phyloP scores from a whole-genome alignment of 2,888 invertebrate genomes.

The Pachycephus smyrnensis region DNA sequence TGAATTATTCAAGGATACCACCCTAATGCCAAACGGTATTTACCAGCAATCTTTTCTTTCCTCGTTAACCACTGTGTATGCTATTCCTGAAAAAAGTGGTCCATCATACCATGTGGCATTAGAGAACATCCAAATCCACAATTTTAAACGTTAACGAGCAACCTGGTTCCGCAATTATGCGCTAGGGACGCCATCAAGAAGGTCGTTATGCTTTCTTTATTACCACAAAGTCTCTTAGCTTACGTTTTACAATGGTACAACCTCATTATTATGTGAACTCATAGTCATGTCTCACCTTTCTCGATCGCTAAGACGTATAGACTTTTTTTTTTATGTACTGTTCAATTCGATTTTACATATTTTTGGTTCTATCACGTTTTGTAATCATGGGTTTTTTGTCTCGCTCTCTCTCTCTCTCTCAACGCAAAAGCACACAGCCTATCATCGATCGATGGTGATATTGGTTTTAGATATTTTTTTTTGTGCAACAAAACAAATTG shows the following conservation, averaged over 20 bases:
- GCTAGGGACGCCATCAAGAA: slow-evolving; percentile 26
- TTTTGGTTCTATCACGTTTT: slow-evolving; percentile 50
- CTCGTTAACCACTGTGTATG: no score
- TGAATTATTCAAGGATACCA: slow-evolving; percentile 45
- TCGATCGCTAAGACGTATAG: slow-evolving; percentile 60
- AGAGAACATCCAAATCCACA: slow-evolving; percentile 41
- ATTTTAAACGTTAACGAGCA: slow-evolving; percentile 51
- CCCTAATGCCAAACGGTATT: slow-evolving; percentile 39
- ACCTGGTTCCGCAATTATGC: slow-evolving; percentile 32
- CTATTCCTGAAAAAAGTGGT: no score
- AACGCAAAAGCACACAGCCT: slow-evolving; percentile 64
- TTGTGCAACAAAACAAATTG: slow-evolving; percentile 64
- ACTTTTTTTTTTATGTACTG: slow-evolving; percentile 19
- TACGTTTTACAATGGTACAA: slow-evolving; percentile 54
- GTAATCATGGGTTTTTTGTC: slow-evolving; percentile 50
- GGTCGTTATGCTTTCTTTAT: slow-evolving; percentile 30
- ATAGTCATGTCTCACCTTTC: slow-evolving; percentile 63
- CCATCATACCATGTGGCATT: no score
- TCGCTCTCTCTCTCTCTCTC: slow-evolving; percentile 34
- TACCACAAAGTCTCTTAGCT: slow-evolving; percentile 36
- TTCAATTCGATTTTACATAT: slow-evolving; percentile 41
- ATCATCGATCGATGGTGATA: slow-evolving; percentile 56
- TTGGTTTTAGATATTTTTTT: slow-evolving; percentile 44
- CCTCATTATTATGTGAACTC: slow-evolving; percentile 64
- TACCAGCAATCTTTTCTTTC: no score